Conservation (phyloP, 2,797 vertebrate genomes). For the Pagetopsis macropterus region DNA sequence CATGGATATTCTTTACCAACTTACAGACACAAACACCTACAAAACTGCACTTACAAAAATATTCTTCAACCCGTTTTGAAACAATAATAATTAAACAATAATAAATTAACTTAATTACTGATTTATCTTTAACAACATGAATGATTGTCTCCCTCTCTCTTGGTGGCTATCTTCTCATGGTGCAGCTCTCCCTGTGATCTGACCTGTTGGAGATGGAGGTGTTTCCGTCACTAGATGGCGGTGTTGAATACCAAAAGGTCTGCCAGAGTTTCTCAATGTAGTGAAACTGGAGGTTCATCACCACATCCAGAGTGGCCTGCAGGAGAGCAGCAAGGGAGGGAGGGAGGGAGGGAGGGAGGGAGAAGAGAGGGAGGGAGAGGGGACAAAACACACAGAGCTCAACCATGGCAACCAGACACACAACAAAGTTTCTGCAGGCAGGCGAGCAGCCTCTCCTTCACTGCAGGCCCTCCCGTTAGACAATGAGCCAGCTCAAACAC, state of each 20-base stretch:
- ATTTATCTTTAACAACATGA: too few species aligned
- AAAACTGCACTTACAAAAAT: too few species aligned
- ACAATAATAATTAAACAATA: too few species aligned
- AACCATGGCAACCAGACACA: conserved; percentile 83
- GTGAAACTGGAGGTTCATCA: conserved; percentile 97
- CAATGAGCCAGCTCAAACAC: conserved; percentile 73
- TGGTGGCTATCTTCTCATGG: too few species aligned
- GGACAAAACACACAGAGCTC: conserved; percentile 74
- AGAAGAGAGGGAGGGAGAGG: conserved; percentile 14
- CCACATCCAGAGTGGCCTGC: conserved; percentile 94
- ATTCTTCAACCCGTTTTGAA: too few species aligned
- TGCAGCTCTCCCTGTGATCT: not conserved
- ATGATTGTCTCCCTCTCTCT: too few species aligned
- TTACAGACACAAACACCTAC: too few species aligned
- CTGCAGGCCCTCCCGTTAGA: conserved; percentile 65
- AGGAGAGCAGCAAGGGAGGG: conserved; percentile 39
- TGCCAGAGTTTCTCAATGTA: conserved; percentile 98
- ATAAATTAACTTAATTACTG: too few species aligned
- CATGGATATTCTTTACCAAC: too few species aligned
- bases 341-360: conserved; percentile 15
- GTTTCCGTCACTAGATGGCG: conserved; percentile 86
- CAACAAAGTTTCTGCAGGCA: conserved; percentile 80
- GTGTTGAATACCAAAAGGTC: conserved; percentile 95
- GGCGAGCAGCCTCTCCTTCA: conserved; percentile 67
- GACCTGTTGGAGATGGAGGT: conserved; percentile 88